Evolutionary conservation across 1,140 invertebrate species (phyloP).

Genomic region (Phthorimaea operculella): DNA sequence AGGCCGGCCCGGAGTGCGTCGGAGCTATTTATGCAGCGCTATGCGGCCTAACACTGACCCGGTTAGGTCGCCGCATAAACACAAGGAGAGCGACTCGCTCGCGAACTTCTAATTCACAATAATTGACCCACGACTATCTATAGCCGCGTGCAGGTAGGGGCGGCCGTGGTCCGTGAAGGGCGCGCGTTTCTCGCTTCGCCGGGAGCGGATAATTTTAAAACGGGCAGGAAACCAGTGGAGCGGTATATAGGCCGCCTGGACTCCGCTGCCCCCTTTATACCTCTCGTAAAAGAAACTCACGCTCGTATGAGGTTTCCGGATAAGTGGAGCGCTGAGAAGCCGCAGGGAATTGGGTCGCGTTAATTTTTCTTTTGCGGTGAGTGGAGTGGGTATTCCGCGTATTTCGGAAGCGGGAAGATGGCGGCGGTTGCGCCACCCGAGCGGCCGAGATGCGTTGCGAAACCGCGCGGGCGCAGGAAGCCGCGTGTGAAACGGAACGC

Average conservation of each 20-base stretch:
- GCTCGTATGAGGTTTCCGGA: slow-evolving; percentile 45
- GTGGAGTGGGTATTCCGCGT: slow-evolving; percentile 8
- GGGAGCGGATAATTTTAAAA: slow-evolving; percentile 59
- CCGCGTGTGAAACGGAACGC: slow-evolving; percentile 30
- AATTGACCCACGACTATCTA: slow-evolving; percentile 36
- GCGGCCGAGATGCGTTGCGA: slow-evolving; percentile 30
- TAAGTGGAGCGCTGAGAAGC: slow-evolving; percentile 45
- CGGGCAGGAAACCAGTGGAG: slow-evolving; percentile 52
- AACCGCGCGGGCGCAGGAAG: slow-evolving; percentile 32
- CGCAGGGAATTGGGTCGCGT: slow-evolving; percentile 39
- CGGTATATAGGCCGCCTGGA: slow-evolving; percentile 53
- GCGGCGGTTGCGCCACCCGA: slow-evolving; percentile 22
- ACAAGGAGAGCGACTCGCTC: slow-evolving; percentile 44
- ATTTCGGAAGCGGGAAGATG: slow-evolving; percentile 51
- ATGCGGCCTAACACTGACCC: slow-evolving; percentile 65
- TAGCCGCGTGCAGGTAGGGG: slow-evolving; percentile 27
- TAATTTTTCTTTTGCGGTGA: slow-evolving; percentile 22
- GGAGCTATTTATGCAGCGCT: slow-evolving; percentile 58
- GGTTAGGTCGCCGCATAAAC: slow-evolving; percentile 52
- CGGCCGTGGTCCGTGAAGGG: slow-evolving; percentile 50
- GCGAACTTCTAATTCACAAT: slow-evolving; percentile 10
- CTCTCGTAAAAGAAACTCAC: slow-evolving; percentile 37
- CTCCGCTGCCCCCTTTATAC: slow-evolving; percentile 35
- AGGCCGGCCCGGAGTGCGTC: slow-evolving; percentile 14
- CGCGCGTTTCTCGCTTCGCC: slow-evolving; percentile 44